A percentile compares a stretch with the other conserved stretches of the same genome.
phyloP scores from a whole-genome alignment of 2,888 invertebrate genomes.

The Arctia plantaginis region DNA sequence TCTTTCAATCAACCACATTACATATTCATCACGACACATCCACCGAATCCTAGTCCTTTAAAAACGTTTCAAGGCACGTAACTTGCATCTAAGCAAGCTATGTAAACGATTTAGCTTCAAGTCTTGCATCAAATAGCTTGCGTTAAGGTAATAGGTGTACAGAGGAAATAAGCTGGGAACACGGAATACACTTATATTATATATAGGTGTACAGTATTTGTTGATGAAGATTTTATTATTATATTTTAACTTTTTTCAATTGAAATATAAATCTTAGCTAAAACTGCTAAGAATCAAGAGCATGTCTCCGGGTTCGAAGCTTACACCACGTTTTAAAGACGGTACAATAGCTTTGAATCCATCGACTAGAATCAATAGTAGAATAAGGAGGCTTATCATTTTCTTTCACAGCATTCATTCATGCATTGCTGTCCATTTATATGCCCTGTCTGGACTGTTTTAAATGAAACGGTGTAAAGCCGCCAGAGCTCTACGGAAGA shows the following conservation, averaged over 20 bases:
- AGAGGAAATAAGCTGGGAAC: slow-evolving; percentile 50
- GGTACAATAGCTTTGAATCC: no score
- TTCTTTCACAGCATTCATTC: no score
- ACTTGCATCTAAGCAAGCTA: slow-evolving; percentile 46
- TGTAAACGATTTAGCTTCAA: slow-evolving; percentile 57
- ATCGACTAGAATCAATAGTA: no score
- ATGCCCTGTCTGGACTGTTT: no score
- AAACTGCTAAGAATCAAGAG: no score
- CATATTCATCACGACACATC: slow-evolving; percentile 47
- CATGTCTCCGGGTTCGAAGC: no score
- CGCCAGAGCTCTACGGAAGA: no score
- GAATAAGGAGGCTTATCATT: no score
- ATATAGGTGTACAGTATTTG: neutral
- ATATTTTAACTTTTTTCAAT: neutral
- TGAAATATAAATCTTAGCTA: no score
- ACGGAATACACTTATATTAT: slow-evolving; percentile 15
- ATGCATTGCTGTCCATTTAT: no score
- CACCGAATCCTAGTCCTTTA: slow-evolving; percentile 39
- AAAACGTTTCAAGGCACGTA: slow-evolving; percentile 52
- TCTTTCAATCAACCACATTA: slow-evolving; percentile 51
- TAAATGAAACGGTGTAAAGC: no score
- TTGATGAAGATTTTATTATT: neutral
- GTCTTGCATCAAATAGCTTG: slow-evolving; percentile 51
- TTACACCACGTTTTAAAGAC: no score
- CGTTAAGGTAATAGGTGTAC: slow-evolving; percentile 57